Evolutionary conservation across 1,140 invertebrate genomes (phyloP).

Genomic region (Leguminivora glycinivorella): DNA sequence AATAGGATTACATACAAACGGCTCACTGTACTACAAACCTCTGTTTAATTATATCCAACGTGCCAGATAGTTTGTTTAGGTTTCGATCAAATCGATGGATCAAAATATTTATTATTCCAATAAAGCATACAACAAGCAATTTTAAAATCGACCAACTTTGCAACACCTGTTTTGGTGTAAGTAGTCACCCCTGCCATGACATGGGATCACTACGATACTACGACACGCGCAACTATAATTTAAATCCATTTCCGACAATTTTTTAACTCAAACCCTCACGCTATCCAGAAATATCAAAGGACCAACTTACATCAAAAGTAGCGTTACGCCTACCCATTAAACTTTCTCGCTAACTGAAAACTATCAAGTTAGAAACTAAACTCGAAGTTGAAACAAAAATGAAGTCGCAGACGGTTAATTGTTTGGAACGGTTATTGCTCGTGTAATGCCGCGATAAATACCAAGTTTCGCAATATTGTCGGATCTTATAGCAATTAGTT

Average conservation of each 20-base stretch:
- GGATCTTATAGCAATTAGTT: conserved; percentile 28
- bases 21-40: too few relatives aligned
- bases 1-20: too few relatives aligned
- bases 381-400: conserved; percentile 14
- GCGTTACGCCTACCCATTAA: background rate
- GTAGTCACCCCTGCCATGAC: too few relatives aligned
- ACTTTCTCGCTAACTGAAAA: background rate
- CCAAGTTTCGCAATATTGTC: conserved; percentile 28
- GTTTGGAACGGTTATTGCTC: conserved; percentile 17
- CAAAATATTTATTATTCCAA: too few relatives aligned
- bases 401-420: conserved; percentile 19
- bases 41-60: too few relatives aligned
- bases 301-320: background rate
- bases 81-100: too few relatives aligned
- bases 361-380: conserved; percentile 6
- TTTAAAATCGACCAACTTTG: too few relatives aligned
- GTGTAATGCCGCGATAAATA: conserved; percentile 16
- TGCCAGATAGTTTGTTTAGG: too few relatives aligned
- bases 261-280: background rate
- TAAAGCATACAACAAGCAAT: too few relatives aligned
- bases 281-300: background rate
- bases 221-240: too few relatives aligned
- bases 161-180: too few relatives aligned
- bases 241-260: background rate
- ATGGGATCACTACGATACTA: too few relatives aligned